A percentile compares a stretch with the other conserved stretches of the same genome.
These are phyloP conservation scores for Aleadryas rufinucha DNA, from an alignment of 2,113 vertebrate species.

Conservation along the genomic window DNA sequence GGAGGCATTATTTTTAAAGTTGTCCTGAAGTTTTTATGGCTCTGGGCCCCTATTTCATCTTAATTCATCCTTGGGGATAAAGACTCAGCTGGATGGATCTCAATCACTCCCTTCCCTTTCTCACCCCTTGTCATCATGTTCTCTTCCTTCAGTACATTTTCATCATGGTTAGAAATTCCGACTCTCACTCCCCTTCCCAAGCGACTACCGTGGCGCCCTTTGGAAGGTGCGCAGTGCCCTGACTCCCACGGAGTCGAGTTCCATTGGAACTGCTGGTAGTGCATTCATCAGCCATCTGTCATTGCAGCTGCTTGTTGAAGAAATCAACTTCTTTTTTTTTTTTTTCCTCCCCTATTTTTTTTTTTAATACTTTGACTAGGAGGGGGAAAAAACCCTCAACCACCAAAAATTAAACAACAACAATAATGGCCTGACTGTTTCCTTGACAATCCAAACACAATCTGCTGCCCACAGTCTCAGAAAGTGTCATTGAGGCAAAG, in stretches of 20 bases:
- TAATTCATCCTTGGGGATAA: slow-evolving; percentile 60
- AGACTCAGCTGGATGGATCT: slow-evolving; percentile 59
- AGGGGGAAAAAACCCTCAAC: background rate
- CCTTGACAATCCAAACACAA: slow-evolving; percentile 61
- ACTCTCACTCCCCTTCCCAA: slow-evolving; percentile 64
- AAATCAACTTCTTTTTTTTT: background rate
- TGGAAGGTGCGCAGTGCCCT: slow-evolving; percentile 61
- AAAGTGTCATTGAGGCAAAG: slow-evolving; percentile 9
- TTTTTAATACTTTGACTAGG: slow-evolving; percentile 23
- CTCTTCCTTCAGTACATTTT: slow-evolving; percentile 65
- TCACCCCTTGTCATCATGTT: slow-evolving; percentile 65
- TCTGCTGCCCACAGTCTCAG: slow-evolving; percentile 31
- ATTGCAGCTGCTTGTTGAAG: slow-evolving; percentile 67
- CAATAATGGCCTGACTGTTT: slow-evolving; percentile 49
- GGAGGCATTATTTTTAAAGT: slow-evolving; percentile 46
- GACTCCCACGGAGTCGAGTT: slow-evolving; percentile 69
- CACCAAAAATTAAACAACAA: slow-evolving; percentile 57
- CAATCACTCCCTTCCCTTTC: slow-evolving; percentile 53
- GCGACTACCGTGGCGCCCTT: slow-evolving; percentile 59
- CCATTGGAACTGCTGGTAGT: slow-evolving; percentile 67
- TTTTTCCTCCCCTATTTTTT: fast-evolving
- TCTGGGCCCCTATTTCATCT: slow-evolving; percentile 19
- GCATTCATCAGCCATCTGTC: slow-evolving; percentile 68
- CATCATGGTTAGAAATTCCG: slow-evolving; percentile 57
- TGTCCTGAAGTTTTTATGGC: slow-evolving; percentile 51